phyloP scores from a whole-genome alignment of 1,140 invertebrate species.

The Epicauta chinensis region DNA sequence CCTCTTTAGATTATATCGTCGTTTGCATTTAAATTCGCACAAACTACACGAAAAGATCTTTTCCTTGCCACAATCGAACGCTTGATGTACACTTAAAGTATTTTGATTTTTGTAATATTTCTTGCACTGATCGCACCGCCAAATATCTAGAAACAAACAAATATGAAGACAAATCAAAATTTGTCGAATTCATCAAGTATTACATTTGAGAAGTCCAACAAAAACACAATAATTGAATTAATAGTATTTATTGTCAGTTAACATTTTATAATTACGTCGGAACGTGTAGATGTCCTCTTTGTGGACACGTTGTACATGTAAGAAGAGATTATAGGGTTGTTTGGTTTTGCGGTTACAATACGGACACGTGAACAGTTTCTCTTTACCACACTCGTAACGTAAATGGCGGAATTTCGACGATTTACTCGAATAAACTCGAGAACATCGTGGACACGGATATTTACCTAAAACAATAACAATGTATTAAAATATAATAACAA shows the following conservation, averaged over 20 bases:
- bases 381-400: conserved; percentile 41
- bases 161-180: not conserved
- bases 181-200: no score
- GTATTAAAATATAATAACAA: not conserved
- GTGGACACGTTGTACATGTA: conserved; percentile 6
- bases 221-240: no score
- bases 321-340: conserved; percentile 43
- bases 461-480: conserved; percentile 7
- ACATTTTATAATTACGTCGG: not conserved
- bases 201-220: no score
- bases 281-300: not conserved
- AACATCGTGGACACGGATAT: conserved; percentile 35
- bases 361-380: conserved; percentile 40
- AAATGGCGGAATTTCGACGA: conserved; percentile 40
- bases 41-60: conserved; percentile 45
- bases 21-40: conserved; percentile 33
- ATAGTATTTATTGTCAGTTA: not conserved
- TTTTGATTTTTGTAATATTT: conserved; percentile 41
- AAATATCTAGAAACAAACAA: conserved; percentile 7
- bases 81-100: conserved; percentile 44
- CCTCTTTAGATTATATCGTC: conserved; percentile 15
- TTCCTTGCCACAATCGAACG: conserved; percentile 47
- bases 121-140: conserved; percentile 9
- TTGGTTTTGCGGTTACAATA: conserved; percentile 39
- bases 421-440: conserved; percentile 39